Evolutionary conservation across 2,113 vertebrate species (phyloP).

Genomic region (Trichechus manatus): DNA sequence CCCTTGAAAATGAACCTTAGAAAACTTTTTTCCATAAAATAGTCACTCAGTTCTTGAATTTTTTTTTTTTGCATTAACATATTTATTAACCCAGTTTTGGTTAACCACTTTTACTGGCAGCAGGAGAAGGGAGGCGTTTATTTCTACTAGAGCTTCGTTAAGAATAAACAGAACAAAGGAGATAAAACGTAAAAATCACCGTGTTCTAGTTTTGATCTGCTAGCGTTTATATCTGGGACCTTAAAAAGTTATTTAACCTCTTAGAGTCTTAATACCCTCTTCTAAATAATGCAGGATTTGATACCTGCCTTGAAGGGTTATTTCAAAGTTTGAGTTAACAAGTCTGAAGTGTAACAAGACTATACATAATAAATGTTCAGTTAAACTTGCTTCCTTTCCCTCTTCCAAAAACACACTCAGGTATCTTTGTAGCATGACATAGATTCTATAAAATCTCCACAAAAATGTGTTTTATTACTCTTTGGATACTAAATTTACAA

Average conservation of each 20-base stretch:
- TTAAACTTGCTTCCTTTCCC: background rate
- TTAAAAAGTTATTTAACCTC: background rate
- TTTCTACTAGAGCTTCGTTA: conserved; percentile 1
- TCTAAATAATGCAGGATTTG: background rate
- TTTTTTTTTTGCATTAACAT: background rate
- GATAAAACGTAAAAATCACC: background rate
- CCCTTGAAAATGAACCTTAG: background rate
- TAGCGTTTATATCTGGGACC: background rate
- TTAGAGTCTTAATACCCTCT: background rate
- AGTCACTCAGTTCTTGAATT: background rate
- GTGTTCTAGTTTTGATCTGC: conserved; percentile 33
- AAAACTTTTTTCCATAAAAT: background rate
- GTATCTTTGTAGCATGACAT: background rate
- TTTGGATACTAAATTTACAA: conserved; percentile 11
- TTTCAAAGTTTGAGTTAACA: conserved; percentile 5
- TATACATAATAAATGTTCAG: background rate
- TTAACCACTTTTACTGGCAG: background rate
- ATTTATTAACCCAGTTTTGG: background rate
- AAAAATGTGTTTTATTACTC: background rate
- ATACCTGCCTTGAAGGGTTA: background rate
- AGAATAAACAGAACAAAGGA: background rate
- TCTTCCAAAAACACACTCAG: background rate
- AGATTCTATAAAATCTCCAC: background rate
- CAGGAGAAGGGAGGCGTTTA: background rate
- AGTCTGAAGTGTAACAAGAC: background rate